Base-by-base conservation (phyloP, 2,888 invertebrate species). In the Crematogaster levior region DNA sequence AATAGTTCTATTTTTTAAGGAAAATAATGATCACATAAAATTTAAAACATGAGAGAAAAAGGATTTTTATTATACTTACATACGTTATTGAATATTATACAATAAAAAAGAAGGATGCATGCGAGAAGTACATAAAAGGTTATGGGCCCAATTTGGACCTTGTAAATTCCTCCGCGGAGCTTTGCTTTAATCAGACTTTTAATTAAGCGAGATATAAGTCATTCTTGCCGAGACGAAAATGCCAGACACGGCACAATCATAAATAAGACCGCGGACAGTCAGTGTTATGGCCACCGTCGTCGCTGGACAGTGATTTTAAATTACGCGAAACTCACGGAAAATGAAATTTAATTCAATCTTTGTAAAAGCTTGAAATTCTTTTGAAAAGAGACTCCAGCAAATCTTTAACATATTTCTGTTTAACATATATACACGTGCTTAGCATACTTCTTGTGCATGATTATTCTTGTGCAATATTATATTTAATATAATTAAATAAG, bases 301-400 rank as follows among this genome's bases (percentile, higher is more conserved):
- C n/a, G 43, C 63, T 66, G 83, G 58, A 79, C 82, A 80, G 68
- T 88, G 82, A 87, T 84, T 86, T 87, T 77, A 81, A 86, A 87
- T 88, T 83, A 86, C 81, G 74, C 83, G 46, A 68, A 77, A 77
- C 77, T n/a, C 30, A 2, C n/a, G 30, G 63, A 80, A 66, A 77
- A 63, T 73, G 80, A 83, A 86, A 87, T 86, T 81, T 87, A 85
- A 88, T 83, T 84, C 61, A 84, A 83, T 87, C 63, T 63, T 18
- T 63, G 43, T 56, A 61, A 84, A 30, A 48, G 24, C 60, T 12
- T 34, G 6, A 27, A 30, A 48, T 56, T 56, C 56, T 34, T 18
- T 24, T 30, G 4, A 77, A 43, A 21, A 34, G 43, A 34, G 18
- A 56, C 12, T 15, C 12, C 27, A 4, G 12, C 10, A 40, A 77